phyloP scores from a whole-genome alignment of 2,797 vertebrate genomes.

The Scolopax bukidnonensis region DNA sequence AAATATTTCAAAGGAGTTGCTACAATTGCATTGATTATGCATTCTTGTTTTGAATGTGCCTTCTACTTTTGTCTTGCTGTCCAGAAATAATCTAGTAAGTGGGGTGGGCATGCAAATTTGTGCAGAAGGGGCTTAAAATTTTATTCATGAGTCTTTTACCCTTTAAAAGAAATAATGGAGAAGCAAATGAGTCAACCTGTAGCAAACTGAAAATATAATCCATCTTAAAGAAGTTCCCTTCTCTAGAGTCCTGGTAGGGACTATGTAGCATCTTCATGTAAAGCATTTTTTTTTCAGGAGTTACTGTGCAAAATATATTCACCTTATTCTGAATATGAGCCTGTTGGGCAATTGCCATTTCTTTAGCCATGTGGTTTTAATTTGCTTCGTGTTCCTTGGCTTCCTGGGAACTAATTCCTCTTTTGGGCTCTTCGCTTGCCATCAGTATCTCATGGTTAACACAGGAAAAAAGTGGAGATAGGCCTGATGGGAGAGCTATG shows the following conservation, averaged over 20 bases:
- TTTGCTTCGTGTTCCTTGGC: background rate
- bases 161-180: background rate
- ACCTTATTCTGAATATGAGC: background rate
- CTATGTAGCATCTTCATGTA: background rate
- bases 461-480: background rate
- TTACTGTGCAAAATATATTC: background rate
- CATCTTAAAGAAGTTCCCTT: background rate
- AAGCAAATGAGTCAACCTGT: background rate
- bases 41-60: background rate
- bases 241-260: background rate
- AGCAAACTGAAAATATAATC: background rate
- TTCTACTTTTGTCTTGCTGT: background rate
- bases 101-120: background rate
- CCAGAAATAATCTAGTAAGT: background rate
- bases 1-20: background rate
- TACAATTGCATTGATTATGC: background rate
- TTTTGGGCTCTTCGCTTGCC: background rate
- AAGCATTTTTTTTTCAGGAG: background rate
- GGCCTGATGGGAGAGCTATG: background rate
- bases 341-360: background rate
- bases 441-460: background rate
- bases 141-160: background rate
- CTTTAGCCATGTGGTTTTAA: background rate
- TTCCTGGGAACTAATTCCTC: background rate
- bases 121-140: background rate